Conservation (phyloP, 2,113 vertebrate species). For the Sebastes schlegelii region DNA sequence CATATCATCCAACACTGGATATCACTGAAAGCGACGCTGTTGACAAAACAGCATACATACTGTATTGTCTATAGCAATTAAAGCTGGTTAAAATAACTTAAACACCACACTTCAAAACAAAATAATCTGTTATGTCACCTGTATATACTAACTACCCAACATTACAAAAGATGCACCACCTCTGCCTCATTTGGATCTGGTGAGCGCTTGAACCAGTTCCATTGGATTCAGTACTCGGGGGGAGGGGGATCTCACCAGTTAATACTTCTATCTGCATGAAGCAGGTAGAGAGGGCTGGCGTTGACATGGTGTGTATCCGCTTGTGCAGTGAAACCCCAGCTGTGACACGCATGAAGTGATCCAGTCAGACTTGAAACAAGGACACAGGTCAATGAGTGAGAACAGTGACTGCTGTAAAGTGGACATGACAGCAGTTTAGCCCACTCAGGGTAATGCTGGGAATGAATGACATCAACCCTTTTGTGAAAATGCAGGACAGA, state of each 20-base stretch:
- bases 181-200: neutral
- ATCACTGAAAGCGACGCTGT: neutral
- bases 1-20: neutral
- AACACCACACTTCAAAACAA: neutral
- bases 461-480: slow-evolving; percentile 1
- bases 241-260: slow-evolving; percentile 15
- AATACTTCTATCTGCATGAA: slow-evolving; percentile 54
- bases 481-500: neutral
- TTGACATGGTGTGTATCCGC: slow-evolving; percentile 17
- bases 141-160: no score
- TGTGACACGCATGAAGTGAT: slow-evolving; percentile 23
- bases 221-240: slow-evolving; percentile 9
- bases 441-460: slow-evolving; percentile 5
- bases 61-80: neutral
- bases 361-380: slow-evolving; percentile 46
- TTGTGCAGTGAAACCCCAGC: slow-evolving; percentile 27
- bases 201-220: slow-evolving; percentile 31
- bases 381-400: slow-evolving; percentile 40
- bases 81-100: neutral
- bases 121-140: neutral
- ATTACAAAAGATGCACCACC: neutral
- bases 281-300: slow-evolving; percentile 38
- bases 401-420: slow-evolving; percentile 41
- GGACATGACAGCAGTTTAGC: slow-evolving; percentile 9
- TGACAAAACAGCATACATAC: no score